A percentile compares a stretch with the other conserved stretches of the same genome.
Evolutionary conservation across 2,888 invertebrate species (phyloP).

Genomic region (Leptothorax acervorum): DNA sequence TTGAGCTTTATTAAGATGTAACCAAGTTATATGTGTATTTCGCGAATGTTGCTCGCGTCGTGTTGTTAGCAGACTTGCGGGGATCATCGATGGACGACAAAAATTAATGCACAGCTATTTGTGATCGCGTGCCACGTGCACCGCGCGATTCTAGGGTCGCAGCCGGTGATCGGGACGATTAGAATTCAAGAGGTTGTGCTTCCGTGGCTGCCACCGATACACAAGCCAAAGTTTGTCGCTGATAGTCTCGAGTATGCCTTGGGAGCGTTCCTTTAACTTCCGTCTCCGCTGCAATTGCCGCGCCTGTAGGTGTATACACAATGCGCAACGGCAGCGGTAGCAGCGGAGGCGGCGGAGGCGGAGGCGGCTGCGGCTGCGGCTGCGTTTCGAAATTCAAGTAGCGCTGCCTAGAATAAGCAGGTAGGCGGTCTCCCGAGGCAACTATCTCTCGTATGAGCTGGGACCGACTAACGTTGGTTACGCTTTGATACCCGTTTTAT

Average conservation of each 20-base stretch:
- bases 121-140: background rate
- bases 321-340: slow-evolving; percentile 4
- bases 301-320: slow-evolving; percentile 38
- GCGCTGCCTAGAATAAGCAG: slow-evolving; percentile 47
- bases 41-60: background rate
- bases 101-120: slow-evolving; percentile 28
- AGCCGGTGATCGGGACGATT: slow-evolving; percentile 50
- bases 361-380: background rate
- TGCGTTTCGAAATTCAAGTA: slow-evolving; percentile 49
- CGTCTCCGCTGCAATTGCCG: slow-evolving; percentile 52
- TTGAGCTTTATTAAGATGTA: background rate
- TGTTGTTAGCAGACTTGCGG: background rate
- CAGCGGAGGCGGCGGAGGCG: background rate
- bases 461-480: slow-evolving; percentile 35
- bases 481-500: slow-evolving; percentile 42
- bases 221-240: slow-evolving; percentile 52
- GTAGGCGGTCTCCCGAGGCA: slow-evolving; percentile 41
- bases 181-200: slow-evolving; percentile 58
- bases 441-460: slow-evolving; percentile 38
- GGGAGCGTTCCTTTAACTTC: slow-evolving; percentile 56
- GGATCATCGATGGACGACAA: background rate
- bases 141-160: background rate
- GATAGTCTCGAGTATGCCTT: slow-evolving; percentile 49
- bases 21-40: background rate
- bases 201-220: slow-evolving; percentile 39